A percentile compares a stretch with the other conserved stretches of the same genome.
phyloP scores from a whole-genome alignment of 53 echinoderm and acorn worm species.

The Pentamera pediparva region DNA sequence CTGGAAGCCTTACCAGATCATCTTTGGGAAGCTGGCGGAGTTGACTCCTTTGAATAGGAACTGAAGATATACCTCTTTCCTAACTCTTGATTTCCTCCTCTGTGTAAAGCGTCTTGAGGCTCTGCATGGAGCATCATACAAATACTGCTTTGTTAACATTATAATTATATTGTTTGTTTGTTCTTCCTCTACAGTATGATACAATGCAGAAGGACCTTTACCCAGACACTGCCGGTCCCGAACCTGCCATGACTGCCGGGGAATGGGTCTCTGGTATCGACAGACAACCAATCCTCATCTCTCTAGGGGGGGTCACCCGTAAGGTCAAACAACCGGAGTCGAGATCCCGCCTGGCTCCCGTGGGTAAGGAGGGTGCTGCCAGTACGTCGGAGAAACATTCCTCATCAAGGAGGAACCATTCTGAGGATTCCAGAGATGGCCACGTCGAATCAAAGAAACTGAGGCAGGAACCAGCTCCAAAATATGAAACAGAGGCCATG shows the following conservation, averaged over 20 bases:
- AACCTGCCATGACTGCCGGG: constrained; percentile 71
- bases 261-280: constrained; percentile 81
- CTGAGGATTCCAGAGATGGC: background rate
- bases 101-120: too few relatives aligned
- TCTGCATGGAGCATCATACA: too few relatives aligned
- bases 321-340: background rate
- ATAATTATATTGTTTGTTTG: too few relatives aligned
- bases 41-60: too few relatives aligned
- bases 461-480: background rate
- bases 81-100: too few relatives aligned
- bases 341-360: too few relatives aligned
- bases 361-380: background rate
- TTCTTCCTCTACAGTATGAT: background rate
- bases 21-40: too few relatives aligned
- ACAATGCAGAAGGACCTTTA: constrained; percentile 55
- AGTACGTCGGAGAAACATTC: background rate
- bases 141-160: too few relatives aligned
- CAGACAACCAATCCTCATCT: constrained; percentile 60
- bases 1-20: too few relatives aligned
- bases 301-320: constrained; percentile 45
- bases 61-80: too few relatives aligned
- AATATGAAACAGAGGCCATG: background rate
- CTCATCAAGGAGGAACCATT: background rate
- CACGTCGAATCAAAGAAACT: constrained; percentile 6
- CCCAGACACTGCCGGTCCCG: constrained; percentile 62